Evolutionary conservation across 2,113 vertebrate genomes (phyloP), one percentile per base, ranked within the genome.

Genomic region (Nesogale talazaci): DNA sequence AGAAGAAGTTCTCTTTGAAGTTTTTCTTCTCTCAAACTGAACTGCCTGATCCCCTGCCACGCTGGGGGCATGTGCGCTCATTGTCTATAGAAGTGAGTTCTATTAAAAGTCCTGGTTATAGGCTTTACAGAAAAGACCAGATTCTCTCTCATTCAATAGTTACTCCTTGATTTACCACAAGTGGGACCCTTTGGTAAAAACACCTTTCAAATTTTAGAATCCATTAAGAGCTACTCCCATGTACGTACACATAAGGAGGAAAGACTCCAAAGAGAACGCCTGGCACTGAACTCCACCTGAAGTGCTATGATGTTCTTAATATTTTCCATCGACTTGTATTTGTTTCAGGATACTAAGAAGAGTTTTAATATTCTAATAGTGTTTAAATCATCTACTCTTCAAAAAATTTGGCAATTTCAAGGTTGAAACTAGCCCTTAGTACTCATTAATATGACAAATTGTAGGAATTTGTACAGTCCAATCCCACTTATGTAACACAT

Each of bases 51-150:
- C n/a, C 78, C 11, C 75, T 72, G 31, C 17, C 52, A 72, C 38
- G 36, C 0, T 0, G n/a, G n/a, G 19, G 20, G 70, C 14, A 57
- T 15, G 61, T 14, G 2, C 27, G 86, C 86, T 87, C 74, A 78
- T 0, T 19, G 67, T 42, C 87, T 46, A 89, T 1, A 76, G 27
- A 89, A 91, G 89, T 29, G 69, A 84, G 82, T 57, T 65, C 72
- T 59, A 91, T n/a, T 52, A 70, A 83, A 88, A 96, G 40, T 83
- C 80, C 8, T 42, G 70, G 59, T 70, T 91, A 74, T 38, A 79
- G 38, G 69, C 82, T 52, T 82, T 67, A 88, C 0, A 42, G 14
- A 29, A 34, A 3, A 88, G 57, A 40, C 31, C 34, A 89, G 65
- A n/a, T 86, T 67, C 89, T 52, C 86, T 77, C 75, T 34, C 46